These are phyloP conservation scores for Danio albolineatus DNA, from an alignment of 2,797 vertebrate genomes.

Conservation along the genomic window DNA sequence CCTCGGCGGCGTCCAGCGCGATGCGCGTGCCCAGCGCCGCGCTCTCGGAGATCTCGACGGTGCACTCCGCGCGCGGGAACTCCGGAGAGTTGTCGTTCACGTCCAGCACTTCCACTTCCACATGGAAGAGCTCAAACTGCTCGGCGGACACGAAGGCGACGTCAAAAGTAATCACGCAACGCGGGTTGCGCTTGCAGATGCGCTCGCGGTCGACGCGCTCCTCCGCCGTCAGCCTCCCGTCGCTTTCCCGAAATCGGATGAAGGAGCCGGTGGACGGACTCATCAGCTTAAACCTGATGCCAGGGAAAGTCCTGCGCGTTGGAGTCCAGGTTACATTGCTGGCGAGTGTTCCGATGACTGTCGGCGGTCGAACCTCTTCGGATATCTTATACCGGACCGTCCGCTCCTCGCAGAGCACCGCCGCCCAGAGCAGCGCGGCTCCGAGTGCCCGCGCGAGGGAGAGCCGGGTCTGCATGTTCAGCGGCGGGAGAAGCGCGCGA, in stretches of 20 bases:
- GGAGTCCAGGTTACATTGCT: conserved; percentile 90
- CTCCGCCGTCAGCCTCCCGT: conserved; percentile 89
- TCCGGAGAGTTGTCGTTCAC: conserved; percentile 92
- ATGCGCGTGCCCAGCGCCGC: conserved; percentile 87
- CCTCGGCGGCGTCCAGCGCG: conserved; percentile 86
- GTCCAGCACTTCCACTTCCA: conserved; percentile 94
- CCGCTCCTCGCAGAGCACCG: conserved; percentile 80
- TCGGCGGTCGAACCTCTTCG: conserved; percentile 90
- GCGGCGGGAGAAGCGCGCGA: neutral
- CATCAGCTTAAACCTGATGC: conserved; percentile 83
- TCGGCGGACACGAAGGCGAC: conserved; percentile 92
- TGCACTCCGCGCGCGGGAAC: conserved; percentile 85
- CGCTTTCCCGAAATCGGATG: conserved; percentile 88
- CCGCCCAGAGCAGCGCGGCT: conserved; percentile 66
- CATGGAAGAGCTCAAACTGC: conserved; percentile 91
- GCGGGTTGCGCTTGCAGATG: conserved; percentile 85
- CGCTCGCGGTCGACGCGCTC: conserved; percentile 90
- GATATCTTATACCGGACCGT: conserved; percentile 91
- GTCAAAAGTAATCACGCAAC: conserved; percentile 91
- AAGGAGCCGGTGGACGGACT: conserved; percentile 90
- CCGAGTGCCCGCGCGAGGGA: conserved; percentile 68
- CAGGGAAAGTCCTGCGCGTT: conserved; percentile 31
- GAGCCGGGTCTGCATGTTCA: neutral
- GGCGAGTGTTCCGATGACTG: conserved; percentile 92
- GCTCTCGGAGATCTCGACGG: conserved; percentile 91